These are phyloP conservation scores for Bemisia tabaci DNA, from an alignment of 1,140 invertebrate genomes.

Conservation along the genomic window DNA sequence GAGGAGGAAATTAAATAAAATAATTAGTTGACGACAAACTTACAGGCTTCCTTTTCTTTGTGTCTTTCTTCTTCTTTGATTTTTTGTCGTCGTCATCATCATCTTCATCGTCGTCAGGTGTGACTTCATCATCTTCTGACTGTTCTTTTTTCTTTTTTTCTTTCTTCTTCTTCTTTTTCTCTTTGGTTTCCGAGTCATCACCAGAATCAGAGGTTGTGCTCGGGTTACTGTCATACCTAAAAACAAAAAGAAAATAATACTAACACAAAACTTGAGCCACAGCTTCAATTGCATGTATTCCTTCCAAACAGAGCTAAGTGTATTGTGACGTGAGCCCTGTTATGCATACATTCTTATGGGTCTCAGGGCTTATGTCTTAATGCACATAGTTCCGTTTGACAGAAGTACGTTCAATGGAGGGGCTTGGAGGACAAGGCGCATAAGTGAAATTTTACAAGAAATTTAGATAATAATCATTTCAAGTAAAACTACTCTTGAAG, in stretches of 20 bases:
- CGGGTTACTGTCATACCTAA: conserved; percentile 49
- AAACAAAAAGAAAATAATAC: conserved; percentile 1
- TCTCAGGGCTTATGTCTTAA: neutral
- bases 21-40: too few species aligned
- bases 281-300: neutral
- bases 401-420: too few species aligned
- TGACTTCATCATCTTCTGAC: neutral
- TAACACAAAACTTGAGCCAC: neutral
- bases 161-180: conserved; percentile 36
- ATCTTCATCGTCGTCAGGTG: neutral
- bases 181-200: conserved; percentile 39
- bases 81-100: neutral
- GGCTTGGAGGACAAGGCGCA: too few species aligned
- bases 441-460: too few species aligned
- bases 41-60: neutral
- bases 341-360: too few species aligned
- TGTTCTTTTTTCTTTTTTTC: conserved; percentile 37
- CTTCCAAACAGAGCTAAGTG: neutral
- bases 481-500: too few species aligned
- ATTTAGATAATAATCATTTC: too few species aligned
- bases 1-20: too few species aligned
- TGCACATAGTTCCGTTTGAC: neutral
- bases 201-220: conserved; percentile 40
- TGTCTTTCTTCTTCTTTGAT: neutral
- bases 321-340: neutral